These are phyloP conservation scores for Pammene aurita DNA, from an alignment of 2,888 invertebrate species.

Conservation along the genomic window DNA sequence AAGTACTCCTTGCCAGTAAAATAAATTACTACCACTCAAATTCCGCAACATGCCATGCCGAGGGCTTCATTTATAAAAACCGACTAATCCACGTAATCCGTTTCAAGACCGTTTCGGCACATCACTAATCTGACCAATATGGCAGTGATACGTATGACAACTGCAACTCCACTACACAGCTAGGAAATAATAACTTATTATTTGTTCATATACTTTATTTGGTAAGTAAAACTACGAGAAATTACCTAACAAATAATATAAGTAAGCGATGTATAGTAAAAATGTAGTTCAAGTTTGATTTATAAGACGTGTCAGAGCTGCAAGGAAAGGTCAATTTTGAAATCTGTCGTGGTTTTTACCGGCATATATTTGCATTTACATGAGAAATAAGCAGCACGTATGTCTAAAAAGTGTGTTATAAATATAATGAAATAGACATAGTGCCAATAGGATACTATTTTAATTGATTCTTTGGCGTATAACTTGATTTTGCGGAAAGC, in stretches of 20 bases:
- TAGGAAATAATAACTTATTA: conserved; percentile 74
- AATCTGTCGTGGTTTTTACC: conserved; percentile 62
- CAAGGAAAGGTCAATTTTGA: conserved; percentile 50
- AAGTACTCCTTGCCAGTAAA: too few species aligned
- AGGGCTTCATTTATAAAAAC: not conserved
- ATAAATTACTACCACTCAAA: too few species aligned
- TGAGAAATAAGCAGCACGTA: conserved; percentile 45
- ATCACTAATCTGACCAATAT: conserved; percentile 74
- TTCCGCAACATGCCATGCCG: too few species aligned
- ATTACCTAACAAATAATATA: conserved; percentile 38
- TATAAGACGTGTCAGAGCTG: conserved; percentile 32
- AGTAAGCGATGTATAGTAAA: conserved; percentile 17
- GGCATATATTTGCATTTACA: conserved; percentile 54
- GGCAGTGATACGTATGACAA: conserved; percentile 79
- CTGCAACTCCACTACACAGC: conserved; percentile 68
- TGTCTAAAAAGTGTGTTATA: conserved; percentile 50
- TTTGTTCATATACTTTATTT: conserved; percentile 62
- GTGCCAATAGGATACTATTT: conserved; percentile 49
- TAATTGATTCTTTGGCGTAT: conserved; percentile 54
- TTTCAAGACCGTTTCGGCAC: conserved; percentile 20
- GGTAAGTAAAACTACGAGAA: conserved; percentile 65
- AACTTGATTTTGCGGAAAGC: conserved; percentile 33
- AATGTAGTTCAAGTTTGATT: conserved; percentile 31
- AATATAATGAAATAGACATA: conserved; percentile 54
- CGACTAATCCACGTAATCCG: not conserved